phyloP scores from a whole-genome alignment of 2,888 invertebrate species.

The Drymonia ruficornis region DNA sequence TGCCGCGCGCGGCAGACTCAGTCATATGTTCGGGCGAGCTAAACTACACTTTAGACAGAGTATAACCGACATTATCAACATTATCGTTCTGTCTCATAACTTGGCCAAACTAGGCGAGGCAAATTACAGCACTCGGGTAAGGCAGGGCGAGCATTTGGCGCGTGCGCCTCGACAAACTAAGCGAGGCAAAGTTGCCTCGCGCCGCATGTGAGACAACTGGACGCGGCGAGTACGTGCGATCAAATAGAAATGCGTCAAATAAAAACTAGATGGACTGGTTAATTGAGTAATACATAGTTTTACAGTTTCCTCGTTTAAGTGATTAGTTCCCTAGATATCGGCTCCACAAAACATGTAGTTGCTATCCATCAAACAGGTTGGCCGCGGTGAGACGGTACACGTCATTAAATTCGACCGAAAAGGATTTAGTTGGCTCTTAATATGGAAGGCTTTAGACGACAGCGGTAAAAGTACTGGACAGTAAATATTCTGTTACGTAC shows the following conservation, averaged over 20 bases:
- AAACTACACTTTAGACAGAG: too few species aligned
- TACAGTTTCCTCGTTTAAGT: slow-evolving; percentile 45
- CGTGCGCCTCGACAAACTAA: too few species aligned
- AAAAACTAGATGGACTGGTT: not conserved
- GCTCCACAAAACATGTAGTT: slow-evolving; percentile 60
- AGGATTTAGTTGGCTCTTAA: slow-evolving; percentile 73
- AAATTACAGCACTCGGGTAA: too few species aligned
- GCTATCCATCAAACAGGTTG: slow-evolving; percentile 73
- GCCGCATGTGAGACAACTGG: too few species aligned
- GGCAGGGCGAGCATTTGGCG: too few species aligned
- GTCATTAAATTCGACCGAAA: slow-evolving; percentile 80
- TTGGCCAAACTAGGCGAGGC: too few species aligned
- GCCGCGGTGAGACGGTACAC: slow-evolving; percentile 56
- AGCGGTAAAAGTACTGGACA: slow-evolving; percentile 58
- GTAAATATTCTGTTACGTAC: slow-evolving; percentile 32
- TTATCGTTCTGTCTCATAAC: too few species aligned
- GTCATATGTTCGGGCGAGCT: too few species aligned
- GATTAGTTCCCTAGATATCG: slow-evolving; percentile 61
- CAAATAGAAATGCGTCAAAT: not conserved
- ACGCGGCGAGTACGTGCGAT: too few species aligned
- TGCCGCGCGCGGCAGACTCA: too few species aligned
- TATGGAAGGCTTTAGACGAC: slow-evolving; percentile 67
- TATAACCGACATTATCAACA: too few species aligned
- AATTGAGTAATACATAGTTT: slow-evolving; percentile 33
- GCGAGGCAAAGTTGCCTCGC: too few species aligned